Evolutionary conservation across 37 sponge, comb jelly and placozoan genomes (phyloP).

Genomic region (Beroe ovata): DNA sequence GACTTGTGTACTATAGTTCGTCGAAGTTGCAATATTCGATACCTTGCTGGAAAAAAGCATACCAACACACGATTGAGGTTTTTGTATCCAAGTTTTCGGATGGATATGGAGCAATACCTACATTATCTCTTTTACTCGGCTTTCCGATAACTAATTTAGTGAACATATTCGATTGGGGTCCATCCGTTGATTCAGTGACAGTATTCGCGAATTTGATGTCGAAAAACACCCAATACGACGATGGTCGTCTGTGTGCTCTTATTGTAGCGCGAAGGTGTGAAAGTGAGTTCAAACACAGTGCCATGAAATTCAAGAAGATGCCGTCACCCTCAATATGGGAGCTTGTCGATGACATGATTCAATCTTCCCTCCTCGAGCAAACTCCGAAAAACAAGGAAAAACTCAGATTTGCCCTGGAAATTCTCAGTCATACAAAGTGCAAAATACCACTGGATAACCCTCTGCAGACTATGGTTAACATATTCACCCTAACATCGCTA

Average conservation of each 20-base stretch:
- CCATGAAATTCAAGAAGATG: background rate
- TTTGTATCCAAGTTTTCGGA: background rate
- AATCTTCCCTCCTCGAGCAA: background rate
- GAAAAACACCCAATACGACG: background rate
- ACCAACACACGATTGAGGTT: background rate
- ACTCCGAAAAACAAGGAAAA: background rate
- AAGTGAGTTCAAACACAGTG: background rate
- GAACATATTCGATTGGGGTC: constrained; percentile 26
- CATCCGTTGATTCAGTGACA: background rate
- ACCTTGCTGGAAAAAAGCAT: background rate
- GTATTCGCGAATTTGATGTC: background rate
- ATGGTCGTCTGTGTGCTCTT: constrained; percentile 6
- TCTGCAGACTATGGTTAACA: background rate
- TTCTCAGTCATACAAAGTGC: background rate
- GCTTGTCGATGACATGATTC: constrained; percentile 15
- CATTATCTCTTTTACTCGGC: background rate
- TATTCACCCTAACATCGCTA: constrained; percentile 28
- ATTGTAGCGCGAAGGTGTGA: constrained; percentile 29
- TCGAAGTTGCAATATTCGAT: constrained; percentile 11
- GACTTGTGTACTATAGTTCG: background rate
- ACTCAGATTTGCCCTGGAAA: background rate
- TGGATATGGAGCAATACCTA: background rate
- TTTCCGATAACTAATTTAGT: constrained; percentile 23
- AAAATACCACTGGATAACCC: constrained; percentile 39
- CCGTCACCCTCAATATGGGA: background rate